These are phyloP conservation scores for Leptogaster cylindrica DNA, from an alignment of 2,888 invertebrate genomes.

Conservation along the genomic window DNA sequence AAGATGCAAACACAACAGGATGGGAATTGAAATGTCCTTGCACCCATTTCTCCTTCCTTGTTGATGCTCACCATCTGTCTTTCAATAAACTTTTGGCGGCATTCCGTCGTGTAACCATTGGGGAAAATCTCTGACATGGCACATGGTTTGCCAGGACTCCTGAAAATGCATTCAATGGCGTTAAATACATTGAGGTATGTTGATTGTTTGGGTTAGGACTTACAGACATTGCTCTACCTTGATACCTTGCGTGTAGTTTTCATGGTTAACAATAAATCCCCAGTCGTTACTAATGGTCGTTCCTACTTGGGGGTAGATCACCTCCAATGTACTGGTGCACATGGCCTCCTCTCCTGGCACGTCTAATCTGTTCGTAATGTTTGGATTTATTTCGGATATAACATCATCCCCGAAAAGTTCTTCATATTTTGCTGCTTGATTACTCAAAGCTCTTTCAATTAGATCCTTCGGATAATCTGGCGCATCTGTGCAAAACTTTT, in stretches of 20 bases:
- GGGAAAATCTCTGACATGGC: constrained; percentile 63
- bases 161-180: constrained; percentile 50
- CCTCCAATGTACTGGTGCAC: constrained; percentile 59
- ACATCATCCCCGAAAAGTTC: constrained; percentile 57
- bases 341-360: constrained; percentile 59
- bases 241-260: constrained; percentile 72
- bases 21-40: constrained; percentile 69
- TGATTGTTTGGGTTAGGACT: constrained; percentile 57
- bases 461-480: constrained; percentile 61
- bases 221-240: constrained; percentile 76
- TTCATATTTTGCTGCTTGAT: constrained; percentile 51
- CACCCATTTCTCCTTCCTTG: constrained; percentile 57
- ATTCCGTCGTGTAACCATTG: constrained; percentile 63
- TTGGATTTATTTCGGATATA: constrained; percentile 61
- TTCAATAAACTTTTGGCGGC: constrained; percentile 68
- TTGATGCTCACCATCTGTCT: constrained; percentile 65
- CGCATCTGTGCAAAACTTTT: constrained; percentile 62
- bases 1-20: constrained; percentile 76
- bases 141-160: constrained; percentile 63
- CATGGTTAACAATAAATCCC: constrained; percentile 73
- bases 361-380: constrained; percentile 64
- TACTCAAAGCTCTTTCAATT: constrained; percentile 54
- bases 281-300: constrained; percentile 69
- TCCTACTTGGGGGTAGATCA: constrained; percentile 70
- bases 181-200: background rate